Conservation (phyloP, 2,888 invertebrate species). For the Eudasyphora cyanicolor region DNA sequence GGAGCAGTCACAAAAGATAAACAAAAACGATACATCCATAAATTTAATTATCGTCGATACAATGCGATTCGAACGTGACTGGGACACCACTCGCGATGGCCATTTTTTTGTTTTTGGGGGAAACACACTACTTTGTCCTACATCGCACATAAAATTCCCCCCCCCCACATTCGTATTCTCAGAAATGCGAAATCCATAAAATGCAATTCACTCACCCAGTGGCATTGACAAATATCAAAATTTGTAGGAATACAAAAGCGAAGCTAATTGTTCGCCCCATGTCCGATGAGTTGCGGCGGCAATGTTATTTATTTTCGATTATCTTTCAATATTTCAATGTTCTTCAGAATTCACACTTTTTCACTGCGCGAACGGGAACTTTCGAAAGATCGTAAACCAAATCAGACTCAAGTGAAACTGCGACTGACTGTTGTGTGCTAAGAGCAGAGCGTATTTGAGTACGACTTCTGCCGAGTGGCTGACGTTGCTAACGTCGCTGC, state of each 20-base stretch:
- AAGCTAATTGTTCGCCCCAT: slow-evolving; percentile 70
- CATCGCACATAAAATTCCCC: background rate
- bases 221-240: slow-evolving; percentile 69
- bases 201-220: slow-evolving; percentile 71
- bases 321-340: background rate
- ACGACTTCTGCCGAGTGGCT: background rate
- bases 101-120: background rate
- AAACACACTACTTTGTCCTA: background rate
- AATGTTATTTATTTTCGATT: background rate
- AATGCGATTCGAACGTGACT: background rate
- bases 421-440: slow-evolving; percentile 41
- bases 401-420: slow-evolving; percentile 46
- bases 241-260: slow-evolving; percentile 69
- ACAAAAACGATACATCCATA: background rate
- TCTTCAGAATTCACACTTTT: slow-evolving; percentile 16
- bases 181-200: background rate
- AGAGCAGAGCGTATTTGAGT: slow-evolving; percentile 46
- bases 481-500: background rate
- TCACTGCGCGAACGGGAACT: background rate
- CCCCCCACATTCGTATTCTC: background rate
- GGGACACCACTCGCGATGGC: background rate
- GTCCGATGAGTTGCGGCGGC: slow-evolving; percentile 17
- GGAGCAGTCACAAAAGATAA: background rate
- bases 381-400: slow-evolving; percentile 34
- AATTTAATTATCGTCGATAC: background rate